Evolutionary conservation across 2,113 vertebrate genomes (phyloP).

Genomic region (Prunella himalayana): DNA sequence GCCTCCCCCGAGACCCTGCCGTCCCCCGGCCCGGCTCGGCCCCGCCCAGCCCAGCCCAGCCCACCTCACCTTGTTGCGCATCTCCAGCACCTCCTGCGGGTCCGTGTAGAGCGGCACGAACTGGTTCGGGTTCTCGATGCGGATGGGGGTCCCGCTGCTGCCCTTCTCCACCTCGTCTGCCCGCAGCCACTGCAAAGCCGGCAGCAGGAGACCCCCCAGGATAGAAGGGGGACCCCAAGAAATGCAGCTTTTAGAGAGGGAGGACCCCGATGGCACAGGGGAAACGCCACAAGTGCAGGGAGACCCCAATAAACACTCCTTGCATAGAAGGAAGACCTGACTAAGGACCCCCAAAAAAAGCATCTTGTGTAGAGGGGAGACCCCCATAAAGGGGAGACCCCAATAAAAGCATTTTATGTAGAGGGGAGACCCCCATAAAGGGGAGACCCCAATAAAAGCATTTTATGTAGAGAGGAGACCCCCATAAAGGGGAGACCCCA

Average conservation of each 20-base stretch:
- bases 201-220: not conserved
- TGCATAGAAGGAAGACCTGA: not conserved
- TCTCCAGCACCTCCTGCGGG: slow-evolving; percentile 94
- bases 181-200: slow-evolving; percentile 81
- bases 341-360: not conserved
- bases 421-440: not conserved
- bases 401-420: not conserved
- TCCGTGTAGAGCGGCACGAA: slow-evolving; percentile 98
- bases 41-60: too few relatives aligned
- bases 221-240: not conserved
- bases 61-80: slow-evolving; percentile 88
- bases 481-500: not conserved
- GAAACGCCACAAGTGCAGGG: not conserved
- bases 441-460: not conserved
- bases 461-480: not conserved
- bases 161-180: slow-evolving; percentile 85
- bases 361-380: not conserved
- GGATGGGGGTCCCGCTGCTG: slow-evolving; percentile 87
- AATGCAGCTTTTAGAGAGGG: not conserved
- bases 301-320: not conserved
- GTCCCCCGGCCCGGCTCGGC: too few relatives aligned
- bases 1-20: fast-evolving
- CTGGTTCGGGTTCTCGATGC: slow-evolving; percentile 95
- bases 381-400: not conserved
- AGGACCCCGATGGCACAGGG: not conserved